Evolutionary conservation across 1,140 invertebrate species (phyloP), one percentile per base, ranked within the genome.

Genomic region (Thaumatotibia leucotreta): DNA sequence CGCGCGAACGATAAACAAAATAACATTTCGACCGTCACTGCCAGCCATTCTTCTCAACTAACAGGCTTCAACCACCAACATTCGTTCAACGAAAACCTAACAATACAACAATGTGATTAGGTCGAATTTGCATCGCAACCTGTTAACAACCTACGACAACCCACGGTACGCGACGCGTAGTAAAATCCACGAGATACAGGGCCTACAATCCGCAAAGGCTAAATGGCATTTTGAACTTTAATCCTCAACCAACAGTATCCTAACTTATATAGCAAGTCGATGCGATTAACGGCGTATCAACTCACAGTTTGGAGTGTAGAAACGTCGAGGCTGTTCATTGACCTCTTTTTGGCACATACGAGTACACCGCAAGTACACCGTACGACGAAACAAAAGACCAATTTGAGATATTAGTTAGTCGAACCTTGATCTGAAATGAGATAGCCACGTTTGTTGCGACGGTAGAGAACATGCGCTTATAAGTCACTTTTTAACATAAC

Each of bases 251-350:
- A 65, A 75, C 82, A 85, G 68, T 62, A 77, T 66, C 65, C 65
- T 70, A 70, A 85, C 77, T 82, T 61, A 71, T 68, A 39, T 65
- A 63, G 58, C 66, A 69, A 23, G 17, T 11, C 29, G 67, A 65
- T 49, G 68, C 63, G 72, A 75, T 72, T 74, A 77, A 77, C 68
- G 75, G 70, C 71, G 74, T 84, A 84, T 81, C 80, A 70, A 69
- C 77, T 62, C 77, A 63, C 74, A 73, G 72, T 76, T 73, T 73
- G 73, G 63, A 75, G 79, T 82, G 81, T 88, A 86, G 83, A 89
- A 89, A 87, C 85, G 82, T 82, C 88, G 86, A 89, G 84, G 86
- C 83, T 88, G 86, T 88, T 89, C 88, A 85, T 87, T 89, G 88
- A 91, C 85, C 85, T 91, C 89, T 66, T 88, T 88, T 88, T 81